Percentiles rank a stretch among this genome's conserved stretches.
phyloP scores from a whole-genome alignment of 2,113 vertebrate genomes.

The Eubucco bourcierii region DNA sequence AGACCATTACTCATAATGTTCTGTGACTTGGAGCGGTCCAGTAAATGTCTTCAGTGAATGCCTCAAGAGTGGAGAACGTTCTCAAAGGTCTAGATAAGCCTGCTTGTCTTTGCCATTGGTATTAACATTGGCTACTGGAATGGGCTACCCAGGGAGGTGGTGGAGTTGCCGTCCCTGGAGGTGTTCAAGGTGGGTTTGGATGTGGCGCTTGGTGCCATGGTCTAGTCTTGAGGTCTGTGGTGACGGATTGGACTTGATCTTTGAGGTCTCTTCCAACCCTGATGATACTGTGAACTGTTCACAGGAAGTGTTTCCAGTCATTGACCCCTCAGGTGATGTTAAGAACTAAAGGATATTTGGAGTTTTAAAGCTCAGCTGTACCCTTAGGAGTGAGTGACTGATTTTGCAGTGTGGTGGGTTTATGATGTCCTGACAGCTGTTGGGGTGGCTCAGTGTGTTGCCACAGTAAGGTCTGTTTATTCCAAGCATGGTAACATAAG shows the following conservation, averaged over 20 bases:
- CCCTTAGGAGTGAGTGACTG: background rate
- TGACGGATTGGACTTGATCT: too few relatives aligned
- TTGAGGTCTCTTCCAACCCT: too few relatives aligned
- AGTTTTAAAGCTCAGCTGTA: background rate
- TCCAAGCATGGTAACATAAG: background rate
- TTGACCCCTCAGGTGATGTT: background rate
- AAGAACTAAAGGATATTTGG: background rate
- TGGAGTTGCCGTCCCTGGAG: too few relatives aligned
- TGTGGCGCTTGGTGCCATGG: too few relatives aligned
- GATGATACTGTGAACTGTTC: too few relatives aligned
- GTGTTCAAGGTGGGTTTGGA: too few relatives aligned
- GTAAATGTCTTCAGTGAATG: background rate
- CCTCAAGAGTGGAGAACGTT: background rate
- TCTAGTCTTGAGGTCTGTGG: too few relatives aligned
- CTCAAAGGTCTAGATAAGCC: background rate
- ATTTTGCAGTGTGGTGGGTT: background rate
- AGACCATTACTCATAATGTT: fast-evolving
- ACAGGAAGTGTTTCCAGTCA: background rate
- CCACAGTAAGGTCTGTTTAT: background rate
- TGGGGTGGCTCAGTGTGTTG: background rate
- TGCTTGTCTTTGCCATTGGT: background rate
- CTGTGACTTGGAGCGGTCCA: background rate
- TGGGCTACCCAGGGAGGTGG: too few relatives aligned
- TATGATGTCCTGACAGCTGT: background rate
- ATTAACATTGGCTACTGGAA: too few relatives aligned